Evolutionary conservation across 2,113 vertebrate genomes (phyloP), one percentile per base, ranked within the genome.

Genomic region (Butorides virescens): DNA sequence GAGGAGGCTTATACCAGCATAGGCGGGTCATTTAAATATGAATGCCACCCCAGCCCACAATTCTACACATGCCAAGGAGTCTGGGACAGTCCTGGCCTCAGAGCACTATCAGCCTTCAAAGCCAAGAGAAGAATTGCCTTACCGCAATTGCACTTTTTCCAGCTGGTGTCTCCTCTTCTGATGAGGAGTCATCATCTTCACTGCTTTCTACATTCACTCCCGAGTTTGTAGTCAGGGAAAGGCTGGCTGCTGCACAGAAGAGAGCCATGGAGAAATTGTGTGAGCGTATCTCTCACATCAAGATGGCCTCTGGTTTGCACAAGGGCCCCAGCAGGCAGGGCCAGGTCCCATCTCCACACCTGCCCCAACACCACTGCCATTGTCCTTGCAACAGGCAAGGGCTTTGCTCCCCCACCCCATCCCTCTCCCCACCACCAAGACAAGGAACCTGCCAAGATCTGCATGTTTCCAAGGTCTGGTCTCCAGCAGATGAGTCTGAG

Each of bases 181-280:
- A 97, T 0, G 94, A 98, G 22, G 97, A 97, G 56, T 96, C 95
- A 2, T 97, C 95, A 39, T 97, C 96, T 62, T 96, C 96, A 49
- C 97, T 97, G 90, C 95, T 97, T 26, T 94, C 96, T 47, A 73
- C 34, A 37, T 86, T 89, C 73, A 22, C 86, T 27, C 26, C n/a
- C 0, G 71, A 94, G 88, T 94, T 96, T 0, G 89, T 76, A 73
- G 88, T 67, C 65, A 94, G 39, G 36, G 92, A 8, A 47, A 92
- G 20, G 58, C 82, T 53, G 63, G 83, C 86, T 91, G 92, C 83
- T 97, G 89, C 86, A 92, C 59, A 83, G 72, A 37, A 79, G n/a
- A 87, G 67, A 76, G 61, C 13, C 56, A 81, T 15, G 79, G 77
- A 86, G 36, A 70, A 80, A 36, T 27, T 3, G 4, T 14, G 44